These are phyloP conservation scores for Melieria crassipennis DNA, from an alignment of 2,888 invertebrate genomes.

Conservation along the genomic window DNA sequence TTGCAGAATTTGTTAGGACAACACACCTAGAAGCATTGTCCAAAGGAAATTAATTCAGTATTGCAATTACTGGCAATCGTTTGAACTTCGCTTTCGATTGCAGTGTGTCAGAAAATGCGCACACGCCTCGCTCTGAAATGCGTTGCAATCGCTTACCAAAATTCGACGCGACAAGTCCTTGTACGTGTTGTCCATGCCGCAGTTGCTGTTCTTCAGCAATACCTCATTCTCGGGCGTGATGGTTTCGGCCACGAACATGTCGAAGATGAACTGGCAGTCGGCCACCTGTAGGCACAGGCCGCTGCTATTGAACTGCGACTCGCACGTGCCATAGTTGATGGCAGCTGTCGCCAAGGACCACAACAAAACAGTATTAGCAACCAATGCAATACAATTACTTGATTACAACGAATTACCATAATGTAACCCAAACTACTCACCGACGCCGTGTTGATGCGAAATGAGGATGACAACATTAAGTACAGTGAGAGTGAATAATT, in stretches of 20 bases:
- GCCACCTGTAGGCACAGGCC: slow-evolving; percentile 55
- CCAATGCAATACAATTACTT: not conserved
- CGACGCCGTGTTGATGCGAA: not conserved
- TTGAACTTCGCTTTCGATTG: no score
- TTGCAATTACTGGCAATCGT: not conserved
- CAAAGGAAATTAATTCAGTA: not conserved
- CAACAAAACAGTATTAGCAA: not conserved
- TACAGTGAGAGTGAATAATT: no score
- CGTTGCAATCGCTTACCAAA: slow-evolving; percentile 67
- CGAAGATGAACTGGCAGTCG: slow-evolving; percentile 49
- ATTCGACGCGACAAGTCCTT: slow-evolving; percentile 63
- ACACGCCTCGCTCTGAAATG: no score
- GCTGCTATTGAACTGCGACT: slow-evolving; percentile 42
- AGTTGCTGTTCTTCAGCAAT: slow-evolving; percentile 68
- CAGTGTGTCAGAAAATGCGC: no score
- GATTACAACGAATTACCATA: no score
- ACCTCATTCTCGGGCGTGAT: slow-evolving; percentile 38
- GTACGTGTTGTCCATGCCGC: slow-evolving; percentile 70
- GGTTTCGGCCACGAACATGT: slow-evolving; percentile 43
- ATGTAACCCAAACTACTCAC: not conserved
- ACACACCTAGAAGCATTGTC: slow-evolving; percentile 46
- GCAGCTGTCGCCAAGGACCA: slow-evolving; percentile 3
- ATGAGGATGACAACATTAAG: no score
- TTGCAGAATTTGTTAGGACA: slow-evolving; percentile 46
- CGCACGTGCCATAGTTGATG: slow-evolving; percentile 14